phyloP scores from a whole-genome alignment of 2,113 vertebrate species.

The Hemiscyllium ocellatum region DNA sequence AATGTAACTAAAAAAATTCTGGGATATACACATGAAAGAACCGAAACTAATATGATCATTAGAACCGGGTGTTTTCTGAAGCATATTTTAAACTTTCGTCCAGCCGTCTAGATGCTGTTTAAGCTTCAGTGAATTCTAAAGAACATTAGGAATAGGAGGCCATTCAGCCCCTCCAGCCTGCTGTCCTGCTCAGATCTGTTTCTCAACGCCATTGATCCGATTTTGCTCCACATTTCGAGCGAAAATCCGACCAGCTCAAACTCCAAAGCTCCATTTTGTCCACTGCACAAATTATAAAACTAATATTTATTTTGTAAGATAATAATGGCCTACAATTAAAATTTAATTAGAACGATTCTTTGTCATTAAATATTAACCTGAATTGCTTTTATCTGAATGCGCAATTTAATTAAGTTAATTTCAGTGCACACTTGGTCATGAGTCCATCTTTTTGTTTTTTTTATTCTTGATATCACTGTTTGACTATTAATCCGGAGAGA shows the following conservation, averaged over 20 bases:
- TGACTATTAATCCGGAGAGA: no score
- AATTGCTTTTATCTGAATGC: neutral
- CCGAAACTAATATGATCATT: no score
- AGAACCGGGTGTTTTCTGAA: neutral
- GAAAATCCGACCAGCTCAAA: neutral
- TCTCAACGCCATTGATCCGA: neutral
- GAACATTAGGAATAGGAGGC: neutral
- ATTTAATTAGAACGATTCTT: neutral
- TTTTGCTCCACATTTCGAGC: neutral
- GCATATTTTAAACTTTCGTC: neutral
- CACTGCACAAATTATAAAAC: no score
- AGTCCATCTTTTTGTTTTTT: neutral
- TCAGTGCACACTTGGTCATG: neutral
- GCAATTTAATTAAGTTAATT: neutral
- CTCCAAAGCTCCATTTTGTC: neutral
- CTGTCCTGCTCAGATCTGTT: neutral
- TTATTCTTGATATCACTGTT: neutral
- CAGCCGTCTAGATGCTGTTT: neutral
- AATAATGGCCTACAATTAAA: neutral
- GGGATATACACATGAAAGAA: no score
- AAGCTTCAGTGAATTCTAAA: neutral
- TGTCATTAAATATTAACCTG: neutral
- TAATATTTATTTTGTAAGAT: neutral
- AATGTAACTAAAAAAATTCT: no score
- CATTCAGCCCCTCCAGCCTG: neutral